Evolutionary conservation across 2,113 vertebrate genomes (phyloP), one percentile per base, ranked within the genome.

Genomic region (Indri indri): DNA sequence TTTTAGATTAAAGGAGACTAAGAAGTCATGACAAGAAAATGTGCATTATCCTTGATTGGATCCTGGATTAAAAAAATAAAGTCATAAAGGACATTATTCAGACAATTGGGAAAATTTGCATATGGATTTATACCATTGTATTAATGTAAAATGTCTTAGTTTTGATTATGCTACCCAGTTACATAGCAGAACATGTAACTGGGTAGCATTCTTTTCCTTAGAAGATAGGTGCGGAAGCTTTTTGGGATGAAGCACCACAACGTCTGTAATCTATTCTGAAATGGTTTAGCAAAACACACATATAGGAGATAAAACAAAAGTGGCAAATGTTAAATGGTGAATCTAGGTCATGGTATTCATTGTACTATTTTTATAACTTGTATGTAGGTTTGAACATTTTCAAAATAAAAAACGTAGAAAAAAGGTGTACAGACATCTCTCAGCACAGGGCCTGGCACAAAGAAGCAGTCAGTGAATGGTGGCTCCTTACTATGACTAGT

Each of bases 321-420:
- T 52, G 80, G 63, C 91, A 90, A 82, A 79, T 83, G 50, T n/a
- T 74, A 93, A 57, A 80, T 42, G 47, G 76, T 84, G 96, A 96
- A 94, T 74, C 86, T 86, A 93, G 73, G 90, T 83, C 79, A n/a
- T n/a, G 32, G 80, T 89, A 37, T 73, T 91, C 68, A 54, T 20
- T 83, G 87, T 47, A 47, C 85, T 92, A 88, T 77, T 93, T 97
- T 96, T 89, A 91, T 47, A 86, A 89, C 32, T 50, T 89, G 66
- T 77, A 85, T 93, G 93, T 92, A 96, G 89, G 81, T 93, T 96
- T 84, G 83, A 74, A 79, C 66, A 82, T 83, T 92, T 93, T 87
- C 61, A 81, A 93, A 93, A 89, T 82, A 40, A 70, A 70, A 70
- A 20, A 9, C 22, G 16, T 32, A 68, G 17, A 45, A 73, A 73